Base-by-base conservation (phyloP, 35 echinoderm and acorn worm genomes). In the Hemicentrotus pulcherrimus region DNA sequence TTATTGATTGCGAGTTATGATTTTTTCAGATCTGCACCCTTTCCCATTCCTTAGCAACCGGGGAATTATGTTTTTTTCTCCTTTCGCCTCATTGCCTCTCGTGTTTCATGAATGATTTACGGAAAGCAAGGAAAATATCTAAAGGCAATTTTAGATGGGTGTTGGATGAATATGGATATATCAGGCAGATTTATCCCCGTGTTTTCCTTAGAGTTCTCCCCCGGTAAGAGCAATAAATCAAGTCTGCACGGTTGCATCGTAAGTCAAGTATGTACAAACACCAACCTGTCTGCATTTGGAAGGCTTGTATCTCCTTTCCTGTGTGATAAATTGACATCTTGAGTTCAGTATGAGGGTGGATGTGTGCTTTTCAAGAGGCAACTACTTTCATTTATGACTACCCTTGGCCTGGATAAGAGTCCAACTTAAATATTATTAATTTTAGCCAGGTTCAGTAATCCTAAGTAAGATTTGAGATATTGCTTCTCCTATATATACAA, bases 111-210 rank as follows among this genome's bases (percentile, higher is more conserved):
- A 78, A 78, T 78, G 65, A 78, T 78, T 78, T 78, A 78, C 65
- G 65, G 22, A 78, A 78, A 78, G 65, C 65, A 18, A 78, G 65
- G 24, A 78, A 28, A 78, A 70, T 6, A 78, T 78, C 1, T 28
- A 78, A 78, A n/a, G 65, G 65, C 65, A 78, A 78, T 78, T 28
- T 78, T 8, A 78, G 22, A 8, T 78, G 65, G 65, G 65, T 78
- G 65, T 78, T 78, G 65, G 65, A 78, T n/a, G 65, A 78, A 78
- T 78, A 78, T 78, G 28, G 65, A 78, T 78, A 78, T 78, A 78
- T 78, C 65, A 28, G 19, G 65, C 65, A 78, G 28, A 78, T 78
- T 78, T 78, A 78, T 78, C 65, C 28, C 19, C 19, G 65, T 78
- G 65, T 78, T 78, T 78, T 78, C 65, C 24, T 28, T 78, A 78